Evolutionary conservation across 2,113 vertebrate species (phyloP).

Genomic region (Tetrax tetrax): DNA sequence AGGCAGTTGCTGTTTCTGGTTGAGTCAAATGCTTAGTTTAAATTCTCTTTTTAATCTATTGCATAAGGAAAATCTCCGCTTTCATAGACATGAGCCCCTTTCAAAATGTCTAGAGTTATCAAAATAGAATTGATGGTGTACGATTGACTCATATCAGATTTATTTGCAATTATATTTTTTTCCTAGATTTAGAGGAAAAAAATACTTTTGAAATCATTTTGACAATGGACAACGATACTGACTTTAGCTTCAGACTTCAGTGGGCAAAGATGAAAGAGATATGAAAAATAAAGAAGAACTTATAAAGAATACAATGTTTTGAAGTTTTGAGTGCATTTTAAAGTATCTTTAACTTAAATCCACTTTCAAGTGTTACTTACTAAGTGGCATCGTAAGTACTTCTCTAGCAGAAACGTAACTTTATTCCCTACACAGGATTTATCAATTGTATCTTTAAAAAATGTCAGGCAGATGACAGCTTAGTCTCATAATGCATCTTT

Average conservation of each 20-base stretch:
- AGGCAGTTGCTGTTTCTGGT: not conserved
- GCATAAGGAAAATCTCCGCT: not conserved
- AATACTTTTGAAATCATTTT: not conserved
- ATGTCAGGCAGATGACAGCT: not conserved
- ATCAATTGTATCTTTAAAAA: conserved; percentile 33
- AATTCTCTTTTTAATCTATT: not conserved
- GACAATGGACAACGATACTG: not conserved
- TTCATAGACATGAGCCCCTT: not conserved
- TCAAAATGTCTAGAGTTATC: not conserved
- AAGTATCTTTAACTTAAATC: conserved; percentile 27
- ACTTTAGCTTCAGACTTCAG: conserved; percentile 15
- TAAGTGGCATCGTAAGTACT: not conserved
- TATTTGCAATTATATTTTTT: not conserved
- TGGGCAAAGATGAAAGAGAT: not conserved
- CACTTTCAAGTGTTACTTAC: not conserved
- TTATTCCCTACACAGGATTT: conserved; percentile 16
- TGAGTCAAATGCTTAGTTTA: not conserved
- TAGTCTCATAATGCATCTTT: not conserved
- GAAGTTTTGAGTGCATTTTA: conserved; percentile 21
- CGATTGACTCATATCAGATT: not conserved
- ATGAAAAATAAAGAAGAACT: conserved; percentile 36
- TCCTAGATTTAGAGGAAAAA: not conserved
- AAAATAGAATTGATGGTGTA: not conserved
- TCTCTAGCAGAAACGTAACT: conserved; percentile 12
- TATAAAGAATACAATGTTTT: conserved; percentile 24